A percentile compares a stretch with the other conserved stretches of the same genome.
Evolutionary conservation across 1,140 invertebrate genomes (phyloP).

Genomic region (Anastrepha ludens): DNA sequence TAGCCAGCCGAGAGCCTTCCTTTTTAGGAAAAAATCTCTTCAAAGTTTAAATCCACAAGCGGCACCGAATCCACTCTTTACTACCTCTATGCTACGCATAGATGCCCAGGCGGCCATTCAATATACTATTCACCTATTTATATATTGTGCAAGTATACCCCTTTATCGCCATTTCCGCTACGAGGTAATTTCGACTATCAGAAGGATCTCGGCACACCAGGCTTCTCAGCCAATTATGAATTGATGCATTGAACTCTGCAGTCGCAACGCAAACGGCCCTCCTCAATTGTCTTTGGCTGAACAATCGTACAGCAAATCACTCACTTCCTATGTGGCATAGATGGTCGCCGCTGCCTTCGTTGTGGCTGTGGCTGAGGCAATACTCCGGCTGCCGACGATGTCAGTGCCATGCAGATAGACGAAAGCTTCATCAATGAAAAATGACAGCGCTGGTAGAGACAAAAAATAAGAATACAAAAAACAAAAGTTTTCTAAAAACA

Average conservation of each 20-base stretch:
- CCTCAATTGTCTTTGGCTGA: not conserved
- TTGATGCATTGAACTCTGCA: not conserved
- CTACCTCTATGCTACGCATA: no score
- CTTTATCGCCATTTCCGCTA: not conserved
- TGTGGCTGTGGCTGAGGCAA: no score
- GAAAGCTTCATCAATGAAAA: slow-evolving; percentile 42
- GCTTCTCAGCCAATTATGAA: slow-evolving; percentile 4
- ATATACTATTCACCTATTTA: no score
- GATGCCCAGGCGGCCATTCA: no score
- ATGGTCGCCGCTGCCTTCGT: not conserved
- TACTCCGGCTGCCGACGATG: not conserved
- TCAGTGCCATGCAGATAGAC: not conserved
- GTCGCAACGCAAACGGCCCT: not conserved
- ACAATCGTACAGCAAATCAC: slow-evolving; percentile 6
- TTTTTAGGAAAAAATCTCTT: no score
- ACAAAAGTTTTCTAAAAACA: not conserved
- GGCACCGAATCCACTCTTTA: no score
- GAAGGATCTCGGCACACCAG: not conserved
- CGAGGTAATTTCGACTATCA: not conserved
- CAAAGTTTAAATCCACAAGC: no score
- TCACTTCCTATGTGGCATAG: not conserved
- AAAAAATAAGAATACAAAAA: slow-evolving; percentile 19
- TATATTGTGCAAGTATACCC: no score
- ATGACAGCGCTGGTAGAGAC: not conserved
- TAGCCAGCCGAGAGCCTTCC: no score